Percentiles rank a stretch among this genome's conserved stretches.
Evolutionary conservation across 2,888 invertebrate genomes (phyloP).

Genomic region (Agrotis puta): DNA sequence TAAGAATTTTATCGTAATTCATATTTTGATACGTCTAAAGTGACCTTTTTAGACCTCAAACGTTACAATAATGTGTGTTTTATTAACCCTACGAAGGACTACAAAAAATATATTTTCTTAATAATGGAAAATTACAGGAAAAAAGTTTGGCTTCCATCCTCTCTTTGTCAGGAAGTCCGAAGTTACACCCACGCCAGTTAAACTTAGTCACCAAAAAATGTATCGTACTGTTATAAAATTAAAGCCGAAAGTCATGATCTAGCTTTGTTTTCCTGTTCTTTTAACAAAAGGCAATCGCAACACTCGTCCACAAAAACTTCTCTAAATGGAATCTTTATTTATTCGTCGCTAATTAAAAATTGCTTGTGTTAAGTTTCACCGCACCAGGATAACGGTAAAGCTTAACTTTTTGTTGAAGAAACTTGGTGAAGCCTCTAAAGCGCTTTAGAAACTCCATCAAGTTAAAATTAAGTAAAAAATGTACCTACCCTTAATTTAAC

Average conservation of each 20-base stretch:
- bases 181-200: background rate
- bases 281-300: slow-evolving; percentile 22
- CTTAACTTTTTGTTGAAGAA: slow-evolving; percentile 47
- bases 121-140: slow-evolving; percentile 15
- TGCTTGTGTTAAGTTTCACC: slow-evolving; percentile 47
- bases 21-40: no score
- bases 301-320: slow-evolving; percentile 18
- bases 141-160: slow-evolving; percentile 11
- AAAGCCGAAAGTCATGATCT: slow-evolving; percentile 12
- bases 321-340: slow-evolving; percentile 15
- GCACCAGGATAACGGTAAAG: slow-evolving; percentile 28
- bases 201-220: slow-evolving; percentile 1
- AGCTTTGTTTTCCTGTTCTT: slow-evolving; percentile 1
- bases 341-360: slow-evolving; percentile 44
- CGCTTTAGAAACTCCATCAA: slow-evolving; percentile 44
- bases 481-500: slow-evolving; percentile 15
- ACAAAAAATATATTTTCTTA: slow-evolving; percentile 1
- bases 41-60: no score
- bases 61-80: slow-evolving; percentile 2
- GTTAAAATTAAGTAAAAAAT: slow-evolving; percentile 42
- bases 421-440: slow-evolving; percentile 41
- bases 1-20: no score
- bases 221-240: background rate
- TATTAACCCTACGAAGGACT: background rate
- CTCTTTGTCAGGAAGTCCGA: background rate